phyloP scores from a whole-genome alignment of 2,888 invertebrate species.

The Drosophila dives region DNA sequence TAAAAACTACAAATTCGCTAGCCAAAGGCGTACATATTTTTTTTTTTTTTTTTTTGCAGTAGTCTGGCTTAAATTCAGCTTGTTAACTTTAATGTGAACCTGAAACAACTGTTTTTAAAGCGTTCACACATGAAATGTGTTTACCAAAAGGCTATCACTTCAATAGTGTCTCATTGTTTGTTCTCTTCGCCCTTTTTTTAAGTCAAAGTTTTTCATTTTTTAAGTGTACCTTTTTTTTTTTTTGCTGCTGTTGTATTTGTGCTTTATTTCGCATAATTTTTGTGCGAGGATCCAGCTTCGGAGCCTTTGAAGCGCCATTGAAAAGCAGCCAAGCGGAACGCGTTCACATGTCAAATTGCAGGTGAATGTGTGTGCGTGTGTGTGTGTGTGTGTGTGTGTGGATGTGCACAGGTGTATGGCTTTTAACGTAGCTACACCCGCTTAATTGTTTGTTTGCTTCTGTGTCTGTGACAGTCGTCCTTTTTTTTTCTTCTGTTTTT shows the following conservation, averaged over 20 bases:
- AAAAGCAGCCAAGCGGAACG: slow-evolving; percentile 60
- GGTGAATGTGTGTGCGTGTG: slow-evolving; percentile 39
- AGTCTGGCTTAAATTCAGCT: neutral
- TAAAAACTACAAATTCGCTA: neutral
- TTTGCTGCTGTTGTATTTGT: slow-evolving; percentile 14
- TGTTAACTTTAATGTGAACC: slow-evolving; percentile 3
- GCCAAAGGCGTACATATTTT: neutral
- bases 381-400: slow-evolving; percentile 16
- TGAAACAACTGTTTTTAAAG: neutral
- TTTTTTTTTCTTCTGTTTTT: neutral
- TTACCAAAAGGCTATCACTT: slow-evolving; percentile 45
- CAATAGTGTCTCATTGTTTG: slow-evolving; percentile 18
- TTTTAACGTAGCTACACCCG: slow-evolving; percentile 33
- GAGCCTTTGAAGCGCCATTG: slow-evolving; percentile 70
- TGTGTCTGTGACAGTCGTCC: slow-evolving; percentile 48
- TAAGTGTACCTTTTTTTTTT: slow-evolving; percentile 9
- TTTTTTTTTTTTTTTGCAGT: neutral
- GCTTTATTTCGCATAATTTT: slow-evolving; percentile 74
- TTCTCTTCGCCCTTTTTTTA: slow-evolving; percentile 5
- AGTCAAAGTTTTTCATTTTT: slow-evolving; percentile 40
- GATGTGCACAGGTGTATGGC: slow-evolving; percentile 28
- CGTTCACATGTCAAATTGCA: slow-evolving; percentile 61
- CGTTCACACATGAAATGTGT: slow-evolving; percentile 6
- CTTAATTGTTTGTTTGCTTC: slow-evolving; percentile 78
- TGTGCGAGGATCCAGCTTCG: slow-evolving; percentile 25